Evolutionary conservation across 2,113 vertebrate species (phyloP), one percentile per base, ranked within the genome.

Genomic region (Nestor notabilis): DNA sequence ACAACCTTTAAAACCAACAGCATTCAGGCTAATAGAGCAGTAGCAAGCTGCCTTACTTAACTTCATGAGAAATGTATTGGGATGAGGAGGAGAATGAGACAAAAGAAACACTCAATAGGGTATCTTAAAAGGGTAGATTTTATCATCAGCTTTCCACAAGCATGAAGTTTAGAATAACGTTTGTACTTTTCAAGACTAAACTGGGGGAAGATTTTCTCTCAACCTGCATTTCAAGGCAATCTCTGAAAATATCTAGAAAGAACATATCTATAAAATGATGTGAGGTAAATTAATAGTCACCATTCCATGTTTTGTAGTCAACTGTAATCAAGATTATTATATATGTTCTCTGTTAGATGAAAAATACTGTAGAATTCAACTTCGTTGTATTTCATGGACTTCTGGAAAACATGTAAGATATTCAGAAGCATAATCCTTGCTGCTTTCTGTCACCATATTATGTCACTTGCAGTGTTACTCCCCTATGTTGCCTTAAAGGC

Each of bases 1-100:
- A 50, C 47, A 93, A 55, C 17, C 52, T 84, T 71, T 90, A 81
- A 74, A 94, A 86, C 39, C 41, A 92, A 77, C 58, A 89, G 13
- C 69, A 87, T 70, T 84, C 60, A 75, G 39, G 46, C 13, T 71
- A 70, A 71, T 31, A 91, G 2, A 49, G 43, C 63, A 33, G 27
- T 11, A 83, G 43, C 75, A 94, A 89, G 17, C 16, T 66, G 21
- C 74, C 15, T 76, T 33, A 46, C 15, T 65, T 75, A 71, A 82
- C 44, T 49, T 88, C 70, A 50, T 43, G 47, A 89, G 39, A 94
- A 95, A 83, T 12, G 21, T 13, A 35, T 27, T 77, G 10, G 16
- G 29, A 86, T 66, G 39, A 47, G 17, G 44, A 74, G 2, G 10
- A 28, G 27, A 79, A 85, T 58, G n/a, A 90, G 15, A 80, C 25